phyloP scores from a whole-genome alignment of 2,888 invertebrate genomes.

The Drosophila multiciliata region DNA sequence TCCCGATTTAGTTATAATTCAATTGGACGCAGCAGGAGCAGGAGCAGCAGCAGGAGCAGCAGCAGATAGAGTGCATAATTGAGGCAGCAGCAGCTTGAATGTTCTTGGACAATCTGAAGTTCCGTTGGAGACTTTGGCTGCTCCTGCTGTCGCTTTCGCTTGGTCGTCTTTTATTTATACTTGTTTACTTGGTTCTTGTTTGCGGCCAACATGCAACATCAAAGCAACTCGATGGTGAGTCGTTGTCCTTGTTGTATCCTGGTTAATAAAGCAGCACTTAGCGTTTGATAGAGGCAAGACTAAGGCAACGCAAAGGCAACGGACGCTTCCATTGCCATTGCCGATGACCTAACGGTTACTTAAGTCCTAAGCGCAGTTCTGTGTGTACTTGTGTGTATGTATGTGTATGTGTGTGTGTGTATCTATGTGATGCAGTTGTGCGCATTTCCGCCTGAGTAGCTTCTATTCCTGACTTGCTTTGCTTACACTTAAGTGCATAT shows the following conservation, averaged over 20 bases:
- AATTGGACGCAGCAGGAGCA: conserved; percentile 49
- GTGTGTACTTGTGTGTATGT: conserved; percentile 24
- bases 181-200: conserved; percentile 48
- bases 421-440: conserved; percentile 72
- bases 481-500: conserved; percentile 67
- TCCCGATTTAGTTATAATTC: conserved; percentile 50
- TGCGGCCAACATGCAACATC: conserved; percentile 40
- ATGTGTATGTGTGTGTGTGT: conserved; percentile 18
- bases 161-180: conserved; percentile 19
- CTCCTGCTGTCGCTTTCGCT: conserved; percentile 14
- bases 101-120: conserved; percentile 10
- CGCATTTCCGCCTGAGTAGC: conserved; percentile 72
- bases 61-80: conserved; percentile 64
- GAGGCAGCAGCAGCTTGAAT: conserved; percentile 24
- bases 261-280: conserved; percentile 76
- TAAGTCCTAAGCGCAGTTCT: conserved; percentile 39
- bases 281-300: conserved; percentile 49
- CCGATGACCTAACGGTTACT: conserved; percentile 49
- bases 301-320: conserved; percentile 35
- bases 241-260: conserved; percentile 42
- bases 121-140: neutral
- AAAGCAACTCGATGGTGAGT: conserved; percentile 34
- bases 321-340: conserved; percentile 37
- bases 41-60: conserved; percentile 10
- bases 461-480: conserved; percentile 66